Base-by-base conservation (phyloP, 2,113 vertebrate species). In the Centropristis striata region DNA sequence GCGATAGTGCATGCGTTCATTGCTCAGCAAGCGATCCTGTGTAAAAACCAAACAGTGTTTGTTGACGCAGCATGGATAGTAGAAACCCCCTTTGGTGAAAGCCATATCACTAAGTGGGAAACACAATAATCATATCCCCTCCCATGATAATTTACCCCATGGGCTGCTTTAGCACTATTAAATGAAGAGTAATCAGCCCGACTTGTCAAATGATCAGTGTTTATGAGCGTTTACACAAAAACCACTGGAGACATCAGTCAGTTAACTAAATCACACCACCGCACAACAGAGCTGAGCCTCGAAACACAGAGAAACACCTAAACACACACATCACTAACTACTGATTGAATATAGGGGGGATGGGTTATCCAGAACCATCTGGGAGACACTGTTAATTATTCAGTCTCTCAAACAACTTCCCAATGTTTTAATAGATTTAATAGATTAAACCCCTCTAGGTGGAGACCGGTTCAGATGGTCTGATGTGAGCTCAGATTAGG, bases 201-300 rank as follows among this genome's bases (percentile, higher is more conserved):
- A 78, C 86, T 86, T 81, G 77, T 88, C 71, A 88, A 88, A 86
- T 84, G 46, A 91, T 89, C 81, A 71, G 53, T 75, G 80, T 88
- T 86, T 87, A 81, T 61, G 70, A 81, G 36, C 36, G 55, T 87
- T 85, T 74, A 74, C 55, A 70, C 46, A 84, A 71, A 79, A 73
- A 86, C 28, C 83, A 70, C 79, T 25, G 61, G 39, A 87, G 79
- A 68, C 74, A 66, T 71, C 32, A 37, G 49, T 65, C 46, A 66
- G 72, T 71, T 71, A 32, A 68, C 61, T 66, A 68, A 76, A 83
- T 85, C 3, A 65, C 83, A 44, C 25, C 53, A 41, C 36, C 54
- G 60, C 66, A 71, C 49, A 71, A 54, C 58, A 69, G 25, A 61
- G 55, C 21, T 1, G 46, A 70, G 73, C 37, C 70, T 80, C 5